Evolutionary conservation across 2,113 vertebrate species (phyloP).

Genomic region (Chloropsis hardwickii): DNA sequence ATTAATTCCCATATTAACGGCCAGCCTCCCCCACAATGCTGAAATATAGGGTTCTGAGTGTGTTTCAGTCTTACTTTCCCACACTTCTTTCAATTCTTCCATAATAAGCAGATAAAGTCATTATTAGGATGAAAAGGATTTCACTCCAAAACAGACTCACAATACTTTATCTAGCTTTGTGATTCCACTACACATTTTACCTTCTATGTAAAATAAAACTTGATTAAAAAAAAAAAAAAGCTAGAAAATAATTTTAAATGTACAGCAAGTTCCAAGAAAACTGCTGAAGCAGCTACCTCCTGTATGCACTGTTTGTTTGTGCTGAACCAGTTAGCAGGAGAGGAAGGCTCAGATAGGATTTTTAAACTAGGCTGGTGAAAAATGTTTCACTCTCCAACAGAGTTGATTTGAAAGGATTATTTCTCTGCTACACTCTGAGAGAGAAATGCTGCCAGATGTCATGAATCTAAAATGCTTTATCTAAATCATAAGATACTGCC

Average conservation of each 20-base stretch:
- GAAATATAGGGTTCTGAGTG: neutral
- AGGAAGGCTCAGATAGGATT: neutral
- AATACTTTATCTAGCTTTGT: neutral
- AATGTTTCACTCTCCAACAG: neutral
- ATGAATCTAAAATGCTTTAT: neutral
- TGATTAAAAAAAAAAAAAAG: neutral
- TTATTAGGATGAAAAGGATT: constrained; percentile 17
- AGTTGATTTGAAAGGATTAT: constrained; percentile 6
- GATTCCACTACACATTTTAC: constrained; percentile 9
- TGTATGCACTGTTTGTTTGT: neutral
- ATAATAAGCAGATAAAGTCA: constrained; percentile 40
- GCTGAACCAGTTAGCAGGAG: constrained; percentile 14
- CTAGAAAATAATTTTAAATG: neutral
- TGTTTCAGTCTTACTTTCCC: constrained; percentile 11
- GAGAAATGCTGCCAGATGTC: neutral
- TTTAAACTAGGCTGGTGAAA: neutral
- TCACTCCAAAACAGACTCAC: neutral
- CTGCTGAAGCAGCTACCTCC: constrained; percentile 2
- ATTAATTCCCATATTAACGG: constrained; percentile 16
- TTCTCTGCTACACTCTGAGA: neutral
- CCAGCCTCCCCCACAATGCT: neutral
- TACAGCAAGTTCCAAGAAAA: constrained; percentile 6
- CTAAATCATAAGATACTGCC: neutral
- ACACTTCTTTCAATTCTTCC: constrained; percentile 26
- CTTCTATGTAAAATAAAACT: neutral